Base-by-base conservation (phyloP, 2,888 invertebrate species). In the Operophtera brumata region DNA sequence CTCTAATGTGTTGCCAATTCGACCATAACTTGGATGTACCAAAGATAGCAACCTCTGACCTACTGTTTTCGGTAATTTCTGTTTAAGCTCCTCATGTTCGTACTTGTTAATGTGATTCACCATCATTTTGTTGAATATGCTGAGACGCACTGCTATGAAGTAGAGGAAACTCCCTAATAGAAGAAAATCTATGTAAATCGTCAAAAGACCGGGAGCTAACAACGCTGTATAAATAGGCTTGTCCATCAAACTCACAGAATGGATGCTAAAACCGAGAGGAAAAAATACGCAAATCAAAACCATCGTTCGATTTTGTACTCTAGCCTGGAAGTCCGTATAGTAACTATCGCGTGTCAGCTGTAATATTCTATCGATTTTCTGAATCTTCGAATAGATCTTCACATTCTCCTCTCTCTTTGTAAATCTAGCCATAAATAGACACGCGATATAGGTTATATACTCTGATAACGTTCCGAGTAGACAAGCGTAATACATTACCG, bases 281-380 rank as follows among this genome's bases (percentile, higher is more conserved):
- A 69, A 75, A 0, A 47, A 14, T 9, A 35, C 14, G 4, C 20
- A 35, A 6, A 36, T 28, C 37, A 51, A n/a, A n/a, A 25, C 2
- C 14, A 40, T 12, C 9, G 26, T 4, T 11, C n/a, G 14, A 9
- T 36, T 44, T 14, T 44, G 42, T 10, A 39, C 66, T 34, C 61
- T 59, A 30, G 56, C 60, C 13, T 70, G 67, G 12, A 54, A 50
- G 6, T 59, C 44, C 7, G 62, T 64, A 36, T 67, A 63, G 44
- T 53, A 57, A 28, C 41, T 47, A 46, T 54, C 64, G 10, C 53
- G 45, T 2, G 66, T 54, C 42, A 70, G 30, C 8, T 61, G 42
- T 6, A 75, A 26, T 20, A 64, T 47, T 39, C 57, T 51, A 51
- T 77, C 71, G 8, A 77, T 54, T 60, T 67, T 73, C 57, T 77